Evolutionary conservation across 2,113 vertebrate genomes (phyloP).

Genomic region (Potamarius usumacintae): DNA sequence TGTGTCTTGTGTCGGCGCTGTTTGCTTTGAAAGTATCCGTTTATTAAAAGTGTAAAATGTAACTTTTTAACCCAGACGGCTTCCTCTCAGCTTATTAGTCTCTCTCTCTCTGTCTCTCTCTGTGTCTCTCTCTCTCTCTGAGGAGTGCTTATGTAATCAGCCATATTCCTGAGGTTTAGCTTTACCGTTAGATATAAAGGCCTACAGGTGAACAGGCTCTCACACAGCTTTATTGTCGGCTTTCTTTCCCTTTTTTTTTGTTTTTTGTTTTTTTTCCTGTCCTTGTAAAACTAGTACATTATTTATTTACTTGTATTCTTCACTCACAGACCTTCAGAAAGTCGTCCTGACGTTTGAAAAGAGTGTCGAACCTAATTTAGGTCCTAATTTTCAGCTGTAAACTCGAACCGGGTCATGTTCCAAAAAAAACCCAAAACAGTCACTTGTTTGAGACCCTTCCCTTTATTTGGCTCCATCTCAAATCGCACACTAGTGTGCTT

Average conservation of each 20-base stretch:
- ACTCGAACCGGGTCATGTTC: not conserved
- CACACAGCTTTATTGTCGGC: not conserved
- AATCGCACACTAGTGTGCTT: not conserved
- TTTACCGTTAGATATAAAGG: conserved; percentile 70
- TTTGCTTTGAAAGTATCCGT: not conserved
- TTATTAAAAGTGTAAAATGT: not conserved
- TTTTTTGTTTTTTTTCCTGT: not conserved
- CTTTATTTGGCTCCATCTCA: not conserved
- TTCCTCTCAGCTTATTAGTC: conserved; percentile 25
- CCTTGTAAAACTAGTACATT: not conserved
- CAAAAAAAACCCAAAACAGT: not conserved
- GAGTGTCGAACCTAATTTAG: no score
- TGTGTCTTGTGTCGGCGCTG: not conserved
- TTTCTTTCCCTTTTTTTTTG: not conserved
- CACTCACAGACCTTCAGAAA: no score
- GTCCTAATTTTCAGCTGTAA: not conserved
- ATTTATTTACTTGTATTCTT: not conserved
- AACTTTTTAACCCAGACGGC: conserved; percentile 2
- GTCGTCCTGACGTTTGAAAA: no score
- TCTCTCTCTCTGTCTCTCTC: not conserved
- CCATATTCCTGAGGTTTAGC: conserved; percentile 48
- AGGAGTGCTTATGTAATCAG: conserved; percentile 64
- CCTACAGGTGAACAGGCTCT: conserved; percentile 1
- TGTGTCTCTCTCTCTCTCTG: not conserved
- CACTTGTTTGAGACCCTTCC: not conserved